phyloP scores from a whole-genome alignment of 2,797 vertebrate genomes.

The Acanthis flammea region DNA sequence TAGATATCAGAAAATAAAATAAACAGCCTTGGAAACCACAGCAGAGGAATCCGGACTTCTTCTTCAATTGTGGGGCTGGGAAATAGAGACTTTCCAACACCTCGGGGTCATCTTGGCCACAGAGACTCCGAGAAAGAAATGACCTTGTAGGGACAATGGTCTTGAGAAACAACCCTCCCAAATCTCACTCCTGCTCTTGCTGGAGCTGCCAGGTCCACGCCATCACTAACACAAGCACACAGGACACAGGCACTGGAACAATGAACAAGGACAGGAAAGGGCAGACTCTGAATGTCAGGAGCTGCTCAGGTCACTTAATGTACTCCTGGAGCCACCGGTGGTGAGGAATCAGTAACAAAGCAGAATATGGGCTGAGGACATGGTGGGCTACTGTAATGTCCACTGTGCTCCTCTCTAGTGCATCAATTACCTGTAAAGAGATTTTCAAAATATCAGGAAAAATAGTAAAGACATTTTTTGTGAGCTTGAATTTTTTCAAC shows the following conservation, averaged over 20 bases:
- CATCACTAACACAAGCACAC: background rate
- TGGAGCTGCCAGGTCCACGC: accelerated
- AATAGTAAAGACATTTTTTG: background rate
- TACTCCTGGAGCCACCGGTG: background rate
- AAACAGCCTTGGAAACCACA: background rate
- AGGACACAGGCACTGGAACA: accelerated
- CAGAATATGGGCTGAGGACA: background rate
- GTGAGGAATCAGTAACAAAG: background rate
- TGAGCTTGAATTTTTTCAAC: background rate
- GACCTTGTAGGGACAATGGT: background rate
- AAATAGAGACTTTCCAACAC: background rate
- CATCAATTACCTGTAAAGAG: background rate
- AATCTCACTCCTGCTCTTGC: background rate
- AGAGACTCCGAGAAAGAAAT: background rate
- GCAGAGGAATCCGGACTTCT: background rate
- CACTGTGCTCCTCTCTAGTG: background rate
- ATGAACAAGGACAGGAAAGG: background rate
- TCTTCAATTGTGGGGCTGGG: background rate
- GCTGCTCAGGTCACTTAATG: background rate
- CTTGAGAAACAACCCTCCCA: background rate
- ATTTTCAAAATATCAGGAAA: background rate
- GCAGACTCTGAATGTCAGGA: background rate
- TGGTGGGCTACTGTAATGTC: accelerated
- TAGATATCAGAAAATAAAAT: background rate
- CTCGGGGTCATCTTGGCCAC: background rate